Evolutionary conservation across 2,113 vertebrate genomes (phyloP), one percentile per base, ranked within the genome.

Genomic region (Gnathonemus longibarbis): DNA sequence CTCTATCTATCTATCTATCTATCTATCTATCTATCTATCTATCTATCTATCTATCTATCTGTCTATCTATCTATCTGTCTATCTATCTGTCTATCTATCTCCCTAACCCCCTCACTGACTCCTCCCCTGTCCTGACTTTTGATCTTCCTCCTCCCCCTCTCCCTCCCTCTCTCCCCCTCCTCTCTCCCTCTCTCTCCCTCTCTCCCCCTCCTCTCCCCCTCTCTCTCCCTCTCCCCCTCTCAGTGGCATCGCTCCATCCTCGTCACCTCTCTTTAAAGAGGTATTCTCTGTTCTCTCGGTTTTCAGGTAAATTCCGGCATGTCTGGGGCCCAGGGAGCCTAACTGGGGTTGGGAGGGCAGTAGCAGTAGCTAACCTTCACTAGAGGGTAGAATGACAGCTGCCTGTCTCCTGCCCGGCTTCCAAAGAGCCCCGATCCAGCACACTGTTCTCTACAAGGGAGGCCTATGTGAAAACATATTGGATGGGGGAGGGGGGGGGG

Each of bases 241-340:
- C 93, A 94, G 93, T 93, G 93, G 94, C 92, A 62, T 92, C 94
- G 3, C 94, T 94, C 93, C 96, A 93, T 93, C 95, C 93, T 88
- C 93, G 94, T 88, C 95, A 90, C 93, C 94, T 94, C 92, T 94
- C 95, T 94, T 93, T 95, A 95, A 96, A 96, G 93, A 95, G 94
- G 94, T 95, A 94, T 93, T 96, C 96, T 93, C 94, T 97, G 92
- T 95, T 97, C 93, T 95, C 95, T 95, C 94, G 96, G 93, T 94
- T 95, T 90, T 91, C 96, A 97, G 97, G 97, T 98, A 97, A 97
- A 93, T 91, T 93, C 90, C 94, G 94, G 95, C 94, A 95, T 95
- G 95, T 94, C 94, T 92, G 94, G 94, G 93, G 86, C 58, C 87
- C 88, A 21, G 48, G n/a, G 45, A 50, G 49, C 46, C 91, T 95